phyloP scores from a whole-genome alignment of 2,797 vertebrate genomes.

The Nyctalus aviator region DNA sequence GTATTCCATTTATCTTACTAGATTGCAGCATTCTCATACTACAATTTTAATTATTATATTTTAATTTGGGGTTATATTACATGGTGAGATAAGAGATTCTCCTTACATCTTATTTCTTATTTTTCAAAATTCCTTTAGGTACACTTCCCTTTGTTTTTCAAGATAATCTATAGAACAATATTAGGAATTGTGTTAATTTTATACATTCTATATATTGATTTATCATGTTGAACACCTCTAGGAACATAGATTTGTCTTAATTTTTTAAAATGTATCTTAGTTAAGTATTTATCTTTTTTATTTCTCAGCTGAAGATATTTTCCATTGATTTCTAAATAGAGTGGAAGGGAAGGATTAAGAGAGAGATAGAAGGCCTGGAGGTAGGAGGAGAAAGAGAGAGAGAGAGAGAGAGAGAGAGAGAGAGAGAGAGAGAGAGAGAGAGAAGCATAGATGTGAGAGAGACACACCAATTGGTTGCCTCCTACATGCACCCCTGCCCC shows the following conservation, averaged over 20 bases:
- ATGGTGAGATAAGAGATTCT: neutral
- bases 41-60: conserved; percentile 3
- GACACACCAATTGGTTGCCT: too few relatives aligned
- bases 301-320: too few relatives aligned
- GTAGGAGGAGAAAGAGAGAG: too few relatives aligned
- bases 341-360: too few relatives aligned
- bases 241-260: neutral
- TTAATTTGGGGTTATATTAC: neutral
- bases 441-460: too few relatives aligned
- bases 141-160: neutral
- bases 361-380: too few relatives aligned
- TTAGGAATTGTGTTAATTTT: neutral
- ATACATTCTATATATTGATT: neutral
- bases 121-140: neutral
- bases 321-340: too few relatives aligned
- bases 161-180: neutral
- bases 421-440: too few relatives aligned
- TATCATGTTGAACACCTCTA: neutral
- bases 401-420: too few relatives aligned
- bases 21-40: neutral
- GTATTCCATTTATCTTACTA: neutral
- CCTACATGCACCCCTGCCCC: too few relatives aligned
- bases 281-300: neutral
- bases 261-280: neutral
- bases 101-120: neutral